Evolutionary conservation across 2,797 vertebrate species (phyloP).

Genomic region (Aeoliscus strigatus): DNA sequence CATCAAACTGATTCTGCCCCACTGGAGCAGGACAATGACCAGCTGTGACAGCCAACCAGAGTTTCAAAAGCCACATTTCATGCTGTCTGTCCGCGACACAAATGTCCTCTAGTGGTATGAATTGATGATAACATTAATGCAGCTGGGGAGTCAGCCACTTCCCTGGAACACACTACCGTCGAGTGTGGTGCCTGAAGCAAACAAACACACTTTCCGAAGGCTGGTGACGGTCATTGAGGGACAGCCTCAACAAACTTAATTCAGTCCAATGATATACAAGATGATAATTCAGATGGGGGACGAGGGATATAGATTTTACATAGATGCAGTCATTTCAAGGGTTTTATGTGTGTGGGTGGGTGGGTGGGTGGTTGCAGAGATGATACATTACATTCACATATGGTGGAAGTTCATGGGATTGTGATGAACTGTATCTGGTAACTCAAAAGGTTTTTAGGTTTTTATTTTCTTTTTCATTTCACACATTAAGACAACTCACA

Average conservation of each 20-base stretch:
- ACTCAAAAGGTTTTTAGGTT: too few species aligned
- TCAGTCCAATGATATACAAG: constrained; percentile 21
- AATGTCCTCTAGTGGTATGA: constrained; percentile 42
- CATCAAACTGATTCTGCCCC: constrained; percentile 24
- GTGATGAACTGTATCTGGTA: constrained; percentile 3
- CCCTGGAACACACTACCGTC: constrained; percentile 15
- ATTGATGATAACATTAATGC: constrained; percentile 45
- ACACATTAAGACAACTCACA: too few species aligned
- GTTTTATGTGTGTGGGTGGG: constrained; percentile 4
- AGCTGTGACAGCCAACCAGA: constrained; percentile 45
- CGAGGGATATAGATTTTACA: constrained; percentile 27
- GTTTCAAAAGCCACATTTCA: constrained; percentile 31
- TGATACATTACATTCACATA: background rate
- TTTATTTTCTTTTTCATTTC: too few species aligned
- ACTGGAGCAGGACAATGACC: constrained; percentile 27
- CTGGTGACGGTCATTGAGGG: constrained; percentile 7
- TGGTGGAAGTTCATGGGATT: constrained; percentile 5
- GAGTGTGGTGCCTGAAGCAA: constrained; percentile 26
- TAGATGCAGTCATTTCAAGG: constrained; percentile 1
- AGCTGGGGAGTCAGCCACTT: constrained; percentile 17
- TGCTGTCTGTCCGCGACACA: constrained; percentile 35
- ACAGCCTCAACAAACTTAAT: constrained; percentile 18
- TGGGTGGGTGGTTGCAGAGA: constrained; percentile 7
- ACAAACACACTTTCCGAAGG: constrained; percentile 15
- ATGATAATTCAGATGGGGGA: constrained; percentile 15